These are phyloP conservation scores for Mythimna ferrago DNA, from an alignment of 2,888 invertebrate genomes.

Conservation along the genomic window DNA sequence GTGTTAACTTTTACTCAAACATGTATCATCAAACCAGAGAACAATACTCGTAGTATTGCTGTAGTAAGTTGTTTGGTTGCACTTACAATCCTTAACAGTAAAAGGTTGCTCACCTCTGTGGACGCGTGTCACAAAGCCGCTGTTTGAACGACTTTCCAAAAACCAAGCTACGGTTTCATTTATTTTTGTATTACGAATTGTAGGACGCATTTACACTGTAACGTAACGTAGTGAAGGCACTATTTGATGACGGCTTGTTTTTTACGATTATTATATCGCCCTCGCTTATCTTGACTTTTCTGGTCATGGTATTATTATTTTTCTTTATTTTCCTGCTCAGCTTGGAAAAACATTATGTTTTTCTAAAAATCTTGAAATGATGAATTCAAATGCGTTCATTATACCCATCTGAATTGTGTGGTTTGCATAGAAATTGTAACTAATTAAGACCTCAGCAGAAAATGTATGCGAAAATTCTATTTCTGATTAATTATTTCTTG, in stretches of 20 bases:
- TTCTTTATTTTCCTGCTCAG: neutral
- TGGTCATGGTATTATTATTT: neutral
- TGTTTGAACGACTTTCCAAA: conserved; percentile 67
- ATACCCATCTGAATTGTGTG: conserved; percentile 5
- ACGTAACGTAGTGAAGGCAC: conserved; percentile 2
- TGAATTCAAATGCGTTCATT: conserved; percentile 42
- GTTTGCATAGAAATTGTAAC: conserved; percentile 30
- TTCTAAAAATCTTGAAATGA: neutral
- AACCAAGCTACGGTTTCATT: conserved; percentile 65
- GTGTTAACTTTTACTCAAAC: too few species aligned
- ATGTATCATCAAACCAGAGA: too few species aligned
- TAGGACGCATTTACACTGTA: conserved; percentile 66
- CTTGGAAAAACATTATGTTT: conserved; percentile 7
- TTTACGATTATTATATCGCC: neutral
- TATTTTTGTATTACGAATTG: conserved; percentile 76
- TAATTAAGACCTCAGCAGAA: conserved; percentile 30
- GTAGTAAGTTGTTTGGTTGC: too few species aligned
- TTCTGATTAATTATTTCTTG: conserved; percentile 29
- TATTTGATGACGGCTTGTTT: neutral
- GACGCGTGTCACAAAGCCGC: conserved; percentile 43
- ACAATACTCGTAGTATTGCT: too few species aligned
- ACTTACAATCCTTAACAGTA: neutral
- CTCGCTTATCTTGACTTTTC: neutral
- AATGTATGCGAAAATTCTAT: conserved; percentile 29
- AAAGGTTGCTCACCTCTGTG: conserved; percentile 44